phyloP scores from a whole-genome alignment of 2,888 invertebrate genomes.

The Epinotia nisella region DNA sequence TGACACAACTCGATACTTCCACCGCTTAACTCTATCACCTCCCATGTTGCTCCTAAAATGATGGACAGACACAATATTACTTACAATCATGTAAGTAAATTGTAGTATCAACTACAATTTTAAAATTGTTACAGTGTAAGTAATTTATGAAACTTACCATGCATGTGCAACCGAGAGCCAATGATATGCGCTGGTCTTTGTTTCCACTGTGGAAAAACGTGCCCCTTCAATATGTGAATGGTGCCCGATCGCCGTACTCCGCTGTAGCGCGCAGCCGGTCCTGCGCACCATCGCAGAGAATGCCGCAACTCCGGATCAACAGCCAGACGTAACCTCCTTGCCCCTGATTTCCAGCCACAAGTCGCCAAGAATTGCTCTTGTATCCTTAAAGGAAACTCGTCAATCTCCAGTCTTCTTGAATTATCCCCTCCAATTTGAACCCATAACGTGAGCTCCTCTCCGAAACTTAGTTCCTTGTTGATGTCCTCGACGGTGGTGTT shows the following conservation, averaged over 20 bases:
- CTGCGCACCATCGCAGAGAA: constrained; percentile 86
- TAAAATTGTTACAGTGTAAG: background rate
- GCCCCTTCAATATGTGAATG: constrained; percentile 86
- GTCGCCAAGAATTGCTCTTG: constrained; percentile 86
- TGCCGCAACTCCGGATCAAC: constrained; percentile 87
- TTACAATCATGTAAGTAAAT: too few species aligned
- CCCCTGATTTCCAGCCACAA: constrained; percentile 85
- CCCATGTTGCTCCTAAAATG: constrained; percentile 71
- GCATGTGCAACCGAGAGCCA: constrained; percentile 85
- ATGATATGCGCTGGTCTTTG: constrained; percentile 85
- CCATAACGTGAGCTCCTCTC: constrained; percentile 80
- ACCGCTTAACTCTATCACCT: constrained; percentile 75
- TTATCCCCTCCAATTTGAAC: constrained; percentile 84
- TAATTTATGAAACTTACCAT: constrained; percentile 64
- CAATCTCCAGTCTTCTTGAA: constrained; percentile 80
- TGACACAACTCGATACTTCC: constrained; percentile 75
- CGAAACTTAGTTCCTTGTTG: constrained; percentile 78
- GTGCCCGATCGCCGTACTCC: constrained; percentile 79
- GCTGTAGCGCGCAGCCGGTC: constrained; percentile 81
- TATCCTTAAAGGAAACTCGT: constrained; percentile 85
- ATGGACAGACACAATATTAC: constrained; percentile 47
- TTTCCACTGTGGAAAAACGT: constrained; percentile 89
- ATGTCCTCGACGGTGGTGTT: constrained; percentile 84
- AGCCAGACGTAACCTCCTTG: constrained; percentile 85
- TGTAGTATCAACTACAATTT: too few species aligned